These are phyloP conservation scores for Enteromius treurensis DNA, from an alignment of 2,797 vertebrate genomes.

Conservation along the genomic window DNA sequence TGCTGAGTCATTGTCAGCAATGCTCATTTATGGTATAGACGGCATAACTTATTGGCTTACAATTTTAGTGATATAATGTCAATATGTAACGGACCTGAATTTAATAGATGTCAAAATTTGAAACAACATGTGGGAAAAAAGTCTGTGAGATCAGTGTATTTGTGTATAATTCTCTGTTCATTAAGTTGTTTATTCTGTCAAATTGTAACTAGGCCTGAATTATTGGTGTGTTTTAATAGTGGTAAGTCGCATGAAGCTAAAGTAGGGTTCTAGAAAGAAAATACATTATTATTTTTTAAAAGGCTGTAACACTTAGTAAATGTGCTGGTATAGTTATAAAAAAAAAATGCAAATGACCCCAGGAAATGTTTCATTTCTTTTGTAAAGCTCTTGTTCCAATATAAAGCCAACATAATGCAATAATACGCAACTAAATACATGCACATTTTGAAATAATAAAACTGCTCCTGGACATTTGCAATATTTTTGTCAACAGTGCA, in stretches of 20 bases:
- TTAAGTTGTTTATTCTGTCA: not conserved
- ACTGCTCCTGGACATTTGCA: conserved; percentile 35
- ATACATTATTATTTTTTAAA: not conserved
- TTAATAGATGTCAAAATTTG: not conserved
- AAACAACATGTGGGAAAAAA: no score
- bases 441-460: conserved; percentile 42
- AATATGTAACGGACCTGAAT: conserved; percentile 27
- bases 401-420: conserved; percentile 39
- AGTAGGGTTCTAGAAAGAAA: not conserved
- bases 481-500: conserved; percentile 32
- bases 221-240: not conserved
- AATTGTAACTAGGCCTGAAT: not conserved
- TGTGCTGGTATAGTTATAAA: conserved; percentile 7
- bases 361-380: conserved; percentile 34
- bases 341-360: conserved; percentile 33
- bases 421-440: conserved; percentile 20
- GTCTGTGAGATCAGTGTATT: not conserved
- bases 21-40: conserved; percentile 41
- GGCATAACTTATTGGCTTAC: conserved; percentile 39
- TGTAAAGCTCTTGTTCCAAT: conserved; percentile 26
- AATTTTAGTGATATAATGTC: conserved; percentile 40
- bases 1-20: conserved; percentile 33
- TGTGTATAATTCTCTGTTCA: not conserved
- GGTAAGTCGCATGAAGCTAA: not conserved
- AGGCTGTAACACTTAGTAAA: not conserved